A percentile compares a stretch with the other conserved stretches of the same genome.
phyloP scores from a whole-genome alignment of 2,797 vertebrate species.

The Pipistrellus pipistrellus region DNA sequence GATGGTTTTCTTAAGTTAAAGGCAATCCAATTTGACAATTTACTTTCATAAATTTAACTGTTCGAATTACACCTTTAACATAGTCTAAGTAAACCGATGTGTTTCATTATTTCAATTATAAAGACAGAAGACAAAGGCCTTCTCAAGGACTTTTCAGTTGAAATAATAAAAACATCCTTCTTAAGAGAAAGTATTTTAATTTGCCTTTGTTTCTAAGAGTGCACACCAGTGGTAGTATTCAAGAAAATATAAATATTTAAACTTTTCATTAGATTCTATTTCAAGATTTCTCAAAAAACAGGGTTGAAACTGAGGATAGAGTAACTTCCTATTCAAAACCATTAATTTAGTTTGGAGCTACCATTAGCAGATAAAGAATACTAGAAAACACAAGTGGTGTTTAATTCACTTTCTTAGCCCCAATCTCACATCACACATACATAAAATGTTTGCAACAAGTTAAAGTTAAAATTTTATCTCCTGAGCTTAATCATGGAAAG shows the following conservation, averaged over 20 bases:
- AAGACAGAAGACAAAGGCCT: slow-evolving; percentile 26
- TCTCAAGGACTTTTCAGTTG: slow-evolving; percentile 47
- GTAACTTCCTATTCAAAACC: slow-evolving; percentile 61
- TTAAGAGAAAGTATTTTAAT: slow-evolving; percentile 12
- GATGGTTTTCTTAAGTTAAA: slow-evolving; percentile 63
- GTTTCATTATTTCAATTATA: slow-evolving; percentile 40
- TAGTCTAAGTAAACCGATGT: slow-evolving; percentile 22
- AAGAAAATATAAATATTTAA: slow-evolving; percentile 59
- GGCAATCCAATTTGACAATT: slow-evolving; percentile 49
- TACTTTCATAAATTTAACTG: slow-evolving; percentile 43
- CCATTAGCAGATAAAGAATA: slow-evolving; percentile 15
- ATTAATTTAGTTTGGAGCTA: slow-evolving; percentile 47
- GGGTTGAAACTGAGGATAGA: slow-evolving; percentile 3
- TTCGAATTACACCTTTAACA: slow-evolving; percentile 49
- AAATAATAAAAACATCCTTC: slow-evolving; percentile 40
- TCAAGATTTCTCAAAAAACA: slow-evolving; percentile 61
- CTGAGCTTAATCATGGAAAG: slow-evolving; percentile 64
- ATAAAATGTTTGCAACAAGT: slow-evolving; percentile 65
- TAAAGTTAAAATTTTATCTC: slow-evolving; percentile 58
- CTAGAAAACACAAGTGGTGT: slow-evolving; percentile 45
- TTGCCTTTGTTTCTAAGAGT: slow-evolving; percentile 42
- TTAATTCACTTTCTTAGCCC: slow-evolving; percentile 56
- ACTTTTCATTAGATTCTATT: slow-evolving; percentile 41
- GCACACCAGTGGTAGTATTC: slow-evolving; percentile 25
- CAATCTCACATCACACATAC: slow-evolving; percentile 5